phyloP scores from a whole-genome alignment of 2,113 vertebrate species.

The Vidua macroura region DNA sequence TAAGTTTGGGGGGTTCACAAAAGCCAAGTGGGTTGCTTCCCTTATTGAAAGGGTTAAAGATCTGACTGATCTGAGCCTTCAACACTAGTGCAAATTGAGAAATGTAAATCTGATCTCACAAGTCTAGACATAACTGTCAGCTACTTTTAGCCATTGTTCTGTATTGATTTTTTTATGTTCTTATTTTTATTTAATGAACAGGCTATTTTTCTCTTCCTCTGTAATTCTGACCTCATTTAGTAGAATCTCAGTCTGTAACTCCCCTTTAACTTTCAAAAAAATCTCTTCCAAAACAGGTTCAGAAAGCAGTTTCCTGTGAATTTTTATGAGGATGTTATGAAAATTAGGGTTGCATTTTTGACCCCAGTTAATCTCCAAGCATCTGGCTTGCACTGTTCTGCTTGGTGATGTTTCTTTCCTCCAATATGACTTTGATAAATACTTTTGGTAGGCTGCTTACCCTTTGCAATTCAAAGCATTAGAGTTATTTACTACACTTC shows the following conservation, averaged over 20 bases:
- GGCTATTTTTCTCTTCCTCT: not conserved
- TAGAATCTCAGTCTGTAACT: not conserved
- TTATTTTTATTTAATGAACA: conserved; percentile 7
- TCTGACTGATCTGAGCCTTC: not conserved
- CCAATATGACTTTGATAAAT: conserved; percentile 59
- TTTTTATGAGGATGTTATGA: conserved; percentile 62
- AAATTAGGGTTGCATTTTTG: conserved; percentile 56
- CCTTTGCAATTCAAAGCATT: conserved; percentile 62
- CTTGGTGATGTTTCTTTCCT: conserved; percentile 49
- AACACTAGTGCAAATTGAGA: not conserved
- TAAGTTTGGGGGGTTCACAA: not conserved
- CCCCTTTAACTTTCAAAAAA: not conserved
- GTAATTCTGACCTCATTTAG: not conserved
- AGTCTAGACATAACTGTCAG: conserved; percentile 3
- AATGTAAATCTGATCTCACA: conserved; percentile 22
- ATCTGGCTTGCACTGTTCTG: conserved; percentile 62
- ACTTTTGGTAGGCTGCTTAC: conserved; percentile 39
- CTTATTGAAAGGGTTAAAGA: not conserved
- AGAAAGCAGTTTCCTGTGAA: conserved; percentile 58
- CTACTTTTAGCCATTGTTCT: not conserved
- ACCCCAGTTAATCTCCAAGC: conserved; percentile 67
- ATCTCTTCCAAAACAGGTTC: conserved; percentile 35
- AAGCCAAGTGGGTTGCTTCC: not conserved
- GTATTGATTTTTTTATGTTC: conserved; percentile 7
- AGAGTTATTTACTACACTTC: conserved; percentile 48